These are phyloP conservation scores for Hydropsyche betteni DNA, from an alignment of 2,888 invertebrate species.

Conservation along the genomic window DNA sequence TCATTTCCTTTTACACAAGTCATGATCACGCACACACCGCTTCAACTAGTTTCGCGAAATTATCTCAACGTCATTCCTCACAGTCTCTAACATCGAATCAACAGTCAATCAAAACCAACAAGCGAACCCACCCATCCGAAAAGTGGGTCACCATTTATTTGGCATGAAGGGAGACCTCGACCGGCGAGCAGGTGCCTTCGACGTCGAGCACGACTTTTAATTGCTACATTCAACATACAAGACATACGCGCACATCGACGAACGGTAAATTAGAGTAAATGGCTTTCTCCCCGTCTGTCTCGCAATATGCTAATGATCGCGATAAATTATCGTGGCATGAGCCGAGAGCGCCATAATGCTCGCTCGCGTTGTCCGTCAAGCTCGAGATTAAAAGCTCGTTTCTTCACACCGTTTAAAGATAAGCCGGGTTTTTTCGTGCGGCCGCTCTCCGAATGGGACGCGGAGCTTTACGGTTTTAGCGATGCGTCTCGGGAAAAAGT, in stretches of 20 bases:
- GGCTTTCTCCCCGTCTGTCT: slow-evolving; percentile 8
- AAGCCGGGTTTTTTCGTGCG: too few species aligned
- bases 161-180: neutral
- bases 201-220: slow-evolving; percentile 16
- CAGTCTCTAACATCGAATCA: neutral
- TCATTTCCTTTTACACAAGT: too few species aligned
- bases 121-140: neutral
- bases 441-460: too few species aligned
- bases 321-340: neutral
- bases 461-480: too few species aligned
- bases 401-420: too few species aligned
- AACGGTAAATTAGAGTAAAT: slow-evolving; percentile 25
- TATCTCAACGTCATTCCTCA: neutral
- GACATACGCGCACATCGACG: too few species aligned
- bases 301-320: slow-evolving; percentile 11
- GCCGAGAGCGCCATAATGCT: slow-evolving; percentile 8
- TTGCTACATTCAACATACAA: neutral
- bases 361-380: slow-evolving; percentile 2
- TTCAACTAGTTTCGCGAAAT: neutral
- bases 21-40: neutral
- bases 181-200: slow-evolving; percentile 5
- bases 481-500: too few species aligned
- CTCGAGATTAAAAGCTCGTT: slow-evolving; percentile 8
- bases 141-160: slow-evolving; percentile 2
- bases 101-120: neutral